phyloP scores from a whole-genome alignment of 2,797 vertebrate genomes.

The Rhynchotus rufescens region DNA sequence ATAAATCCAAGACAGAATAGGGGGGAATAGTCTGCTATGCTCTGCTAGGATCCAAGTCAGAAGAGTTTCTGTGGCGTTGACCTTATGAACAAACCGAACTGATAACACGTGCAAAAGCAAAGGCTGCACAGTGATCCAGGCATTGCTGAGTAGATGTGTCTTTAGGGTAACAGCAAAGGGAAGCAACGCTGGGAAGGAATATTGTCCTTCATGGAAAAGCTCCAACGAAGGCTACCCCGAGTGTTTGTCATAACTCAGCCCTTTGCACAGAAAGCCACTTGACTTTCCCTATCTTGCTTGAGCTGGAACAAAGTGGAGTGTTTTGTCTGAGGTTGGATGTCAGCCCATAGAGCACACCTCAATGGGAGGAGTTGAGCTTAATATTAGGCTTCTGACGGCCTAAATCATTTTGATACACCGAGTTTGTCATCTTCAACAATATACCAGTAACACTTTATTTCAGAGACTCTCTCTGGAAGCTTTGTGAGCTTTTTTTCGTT shows the following conservation, averaged over 20 bases:
- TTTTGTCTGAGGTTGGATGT: no score
- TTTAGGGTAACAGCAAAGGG: background rate
- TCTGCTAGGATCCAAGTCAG: background rate
- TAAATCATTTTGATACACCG: accelerated
- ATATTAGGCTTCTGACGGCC: background rate
- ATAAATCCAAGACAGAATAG: background rate
- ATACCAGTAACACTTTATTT: accelerated
- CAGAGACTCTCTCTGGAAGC: background rate
- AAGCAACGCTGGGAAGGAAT: background rate
- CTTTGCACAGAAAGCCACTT: no score
- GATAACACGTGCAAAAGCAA: background rate
- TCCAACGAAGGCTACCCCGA: no score
- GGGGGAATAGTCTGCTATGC: no score
- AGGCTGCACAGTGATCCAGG: background rate
- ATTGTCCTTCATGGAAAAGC: background rate
- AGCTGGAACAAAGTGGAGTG: no score
- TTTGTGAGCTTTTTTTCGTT: background rate
- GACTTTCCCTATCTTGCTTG: no score
- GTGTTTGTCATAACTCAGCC: no score
- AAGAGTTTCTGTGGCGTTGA: background rate
- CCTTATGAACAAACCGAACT: background rate
- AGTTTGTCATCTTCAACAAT: accelerated
- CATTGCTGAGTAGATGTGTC: background rate
- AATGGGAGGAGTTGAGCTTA: no score
- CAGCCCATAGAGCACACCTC: no score